These are phyloP conservation scores for Eptesicus fuscus DNA, from an alignment of 2,113 vertebrate species.

Conservation along the genomic window DNA sequence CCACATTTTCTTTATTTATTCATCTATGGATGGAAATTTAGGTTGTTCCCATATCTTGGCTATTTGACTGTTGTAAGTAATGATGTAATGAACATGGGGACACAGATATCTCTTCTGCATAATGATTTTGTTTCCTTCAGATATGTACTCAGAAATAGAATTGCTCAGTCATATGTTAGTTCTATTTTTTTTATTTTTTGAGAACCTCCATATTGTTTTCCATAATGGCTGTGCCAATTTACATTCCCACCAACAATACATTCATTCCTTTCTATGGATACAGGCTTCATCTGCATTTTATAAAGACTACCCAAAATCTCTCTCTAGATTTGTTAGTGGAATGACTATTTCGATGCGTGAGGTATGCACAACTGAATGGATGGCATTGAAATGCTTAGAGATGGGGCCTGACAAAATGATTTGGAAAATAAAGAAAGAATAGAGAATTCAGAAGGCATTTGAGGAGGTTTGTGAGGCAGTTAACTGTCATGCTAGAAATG, in stretches of 20 bases:
- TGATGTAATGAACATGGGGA: neutral
- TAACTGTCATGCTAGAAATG: neutral
- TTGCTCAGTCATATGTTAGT: neutral
- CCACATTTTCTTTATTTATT: neutral
- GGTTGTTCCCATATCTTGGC: neutral
- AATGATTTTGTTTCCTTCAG: neutral
- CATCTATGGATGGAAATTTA: neutral
- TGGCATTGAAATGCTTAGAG: neutral
- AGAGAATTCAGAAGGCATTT: neutral
- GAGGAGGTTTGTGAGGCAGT: neutral
- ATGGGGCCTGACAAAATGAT: neutral
- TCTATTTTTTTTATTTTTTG: neutral
- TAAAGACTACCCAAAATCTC: neutral
- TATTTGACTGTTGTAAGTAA: neutral
- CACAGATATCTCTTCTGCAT: neutral
- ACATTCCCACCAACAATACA: neutral
- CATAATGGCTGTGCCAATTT: neutral
- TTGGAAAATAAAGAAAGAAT: neutral
- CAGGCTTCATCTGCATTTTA: neutral
- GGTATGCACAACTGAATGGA: neutral
- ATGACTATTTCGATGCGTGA: neutral
- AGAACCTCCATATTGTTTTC: neutral
- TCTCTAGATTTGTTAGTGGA: neutral
- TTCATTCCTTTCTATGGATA: neutral
- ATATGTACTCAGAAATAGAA: neutral